Evolutionary conservation across 92 coral and sea anemone genomes (phyloP).

Genomic region (Porites cylindrica): DNA sequence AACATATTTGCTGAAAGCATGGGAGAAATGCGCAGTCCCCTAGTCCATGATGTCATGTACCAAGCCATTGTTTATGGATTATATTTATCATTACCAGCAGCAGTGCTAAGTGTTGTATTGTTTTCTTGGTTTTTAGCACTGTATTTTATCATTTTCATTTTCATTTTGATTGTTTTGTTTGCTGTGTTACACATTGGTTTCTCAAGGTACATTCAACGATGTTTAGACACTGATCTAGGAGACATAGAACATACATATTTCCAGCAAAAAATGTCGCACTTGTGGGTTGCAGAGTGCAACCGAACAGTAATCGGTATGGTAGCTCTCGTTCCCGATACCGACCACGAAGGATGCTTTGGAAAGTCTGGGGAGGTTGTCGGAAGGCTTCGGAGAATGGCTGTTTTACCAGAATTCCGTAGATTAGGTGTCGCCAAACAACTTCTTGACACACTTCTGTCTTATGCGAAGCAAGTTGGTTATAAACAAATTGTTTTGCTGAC

Average conservation of each 20-base stretch:
- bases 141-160: background rate
- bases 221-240: slow-evolving; percentile 26
- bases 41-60: slow-evolving; percentile 41
- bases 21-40: slow-evolving; percentile 57
- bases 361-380: slow-evolving; percentile 23
- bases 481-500: slow-evolving; percentile 28
- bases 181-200: slow-evolving; percentile 31
- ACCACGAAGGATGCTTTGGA: slow-evolving; percentile 14
- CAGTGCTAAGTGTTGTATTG: background rate
- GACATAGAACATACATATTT: slow-evolving; percentile 6
- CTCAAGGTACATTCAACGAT: slow-evolving; percentile 31
- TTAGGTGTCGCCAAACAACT: slow-evolving; percentile 40
- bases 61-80: slow-evolving; percentile 22
- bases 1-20: slow-evolving; percentile 35
- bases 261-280: slow-evolving; percentile 15
- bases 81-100: background rate
- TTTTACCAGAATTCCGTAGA: slow-evolving; percentile 49
- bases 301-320: slow-evolving; percentile 37
- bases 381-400: slow-evolving; percentile 51
- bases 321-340: slow-evolving; percentile 34
- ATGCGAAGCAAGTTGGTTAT: slow-evolving; percentile 28
- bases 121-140: slow-evolving; percentile 1
- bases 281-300: slow-evolving; percentile 46
- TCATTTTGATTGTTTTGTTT: slow-evolving; percentile 3
- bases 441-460: slow-evolving; percentile 5